phyloP scores from a whole-genome alignment of 2,888 invertebrate species.

The Ochropleura leucogaster region DNA sequence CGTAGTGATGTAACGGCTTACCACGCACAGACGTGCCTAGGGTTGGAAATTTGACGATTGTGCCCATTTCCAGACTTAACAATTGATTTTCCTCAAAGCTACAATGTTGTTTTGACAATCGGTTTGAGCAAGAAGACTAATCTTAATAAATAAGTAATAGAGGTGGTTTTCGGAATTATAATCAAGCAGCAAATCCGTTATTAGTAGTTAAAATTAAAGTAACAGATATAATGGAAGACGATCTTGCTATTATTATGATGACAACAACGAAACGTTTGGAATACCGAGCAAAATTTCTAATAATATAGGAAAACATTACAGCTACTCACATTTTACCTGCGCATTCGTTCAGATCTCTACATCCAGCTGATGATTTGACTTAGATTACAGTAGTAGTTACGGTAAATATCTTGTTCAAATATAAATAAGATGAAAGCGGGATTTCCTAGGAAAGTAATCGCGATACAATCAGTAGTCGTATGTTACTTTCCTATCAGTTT shows the following conservation, averaged over 20 bases:
- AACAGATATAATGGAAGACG: not conserved
- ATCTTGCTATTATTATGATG: not conserved
- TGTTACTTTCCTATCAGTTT: constrained; percentile 44
- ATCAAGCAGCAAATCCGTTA: not conserved
- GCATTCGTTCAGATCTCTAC: constrained; percentile 33
- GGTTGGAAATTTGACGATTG: constrained; percentile 21
- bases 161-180: not conserved
- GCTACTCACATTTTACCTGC: constrained; percentile 9
- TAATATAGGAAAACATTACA: constrained; percentile 47
- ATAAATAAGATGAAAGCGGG: constrained; percentile 44
- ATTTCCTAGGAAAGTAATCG: constrained; percentile 37
- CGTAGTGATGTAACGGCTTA: constrained; percentile 29
- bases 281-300: constrained; percentile 34
- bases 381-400: constrained; percentile 30
- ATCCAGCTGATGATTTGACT: constrained; percentile 33
- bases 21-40: constrained; percentile 37
- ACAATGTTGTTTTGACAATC: not conserved
- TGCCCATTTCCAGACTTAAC: constrained; percentile 3
- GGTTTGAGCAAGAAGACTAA: not conserved
- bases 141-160: too few relatives aligned
- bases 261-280: constrained; percentile 22
- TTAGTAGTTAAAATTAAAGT: not conserved
- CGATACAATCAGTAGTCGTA: constrained; percentile 20
- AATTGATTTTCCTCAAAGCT: constrained; percentile 44
- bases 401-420: constrained; percentile 33